Evolutionary conservation across 2,797 vertebrate species (phyloP), one percentile per base, ranked within the genome.

Genomic region (Yasuhikotakia modesta): DNA sequence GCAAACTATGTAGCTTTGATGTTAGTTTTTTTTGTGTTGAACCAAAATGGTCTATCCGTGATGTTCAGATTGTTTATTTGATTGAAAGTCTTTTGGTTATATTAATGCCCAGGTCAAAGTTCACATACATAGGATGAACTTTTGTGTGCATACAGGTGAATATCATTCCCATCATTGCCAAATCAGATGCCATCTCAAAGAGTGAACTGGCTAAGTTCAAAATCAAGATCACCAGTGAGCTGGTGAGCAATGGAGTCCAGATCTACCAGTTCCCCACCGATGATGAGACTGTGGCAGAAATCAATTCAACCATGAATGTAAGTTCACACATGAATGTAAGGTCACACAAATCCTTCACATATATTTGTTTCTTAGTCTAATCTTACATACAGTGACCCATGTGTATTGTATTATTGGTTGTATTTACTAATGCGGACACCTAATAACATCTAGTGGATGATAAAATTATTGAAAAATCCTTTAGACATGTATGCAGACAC

Each of bases 241-340:
- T 99, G 70, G 97, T 99, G 87, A 99, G 96, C 92, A 99, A 99
- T 0, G 98, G 98, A 0, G 97, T 99, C 68, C 98, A 99, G 89
- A 99, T 99, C 88, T 99, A 99, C 90, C 98, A 99, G 89, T 99
- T 99, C 82, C 98, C 97, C 60, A 98, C 95, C 0, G 98, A 99
- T 0, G 97, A 99, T 0, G 98, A 99, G 79, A 96, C 96, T 0
- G 96, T 99, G 88, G 95, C 97, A 0, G 97, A 99, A 90, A 97
- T 99, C 91, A 99, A 99, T 58, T 97, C 96, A 74, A 97, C 95
- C n/a, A 99, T 99, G 98, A 99, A 99, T 0, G 98, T 99, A 92
- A 96, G 96, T n/a, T n/a, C n/a, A n/a, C n/a, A n/a, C n/a, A n/a
- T n/a, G n/a, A n/a, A n/a, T n/a, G n/a, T n/a, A 27, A 43, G 27